Evolutionary conservation across 2,113 vertebrate genomes (phyloP), one percentile per base, ranked within the genome.

Genomic region (Thalassarche chlororhynchos): DNA sequence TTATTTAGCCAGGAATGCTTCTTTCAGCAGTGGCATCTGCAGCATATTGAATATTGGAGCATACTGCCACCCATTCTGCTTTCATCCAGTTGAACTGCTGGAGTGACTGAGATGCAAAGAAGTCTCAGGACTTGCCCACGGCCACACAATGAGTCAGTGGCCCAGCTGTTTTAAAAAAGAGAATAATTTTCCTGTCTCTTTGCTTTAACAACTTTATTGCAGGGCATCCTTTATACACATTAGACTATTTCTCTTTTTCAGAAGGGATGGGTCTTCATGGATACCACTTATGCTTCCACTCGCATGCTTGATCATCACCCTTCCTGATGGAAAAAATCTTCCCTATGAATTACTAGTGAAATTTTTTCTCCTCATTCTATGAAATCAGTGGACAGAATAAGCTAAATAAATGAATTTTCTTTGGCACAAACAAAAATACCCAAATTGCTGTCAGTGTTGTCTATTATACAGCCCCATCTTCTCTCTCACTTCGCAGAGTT

Each of bases 41-140:
- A 89, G 83, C 68, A 52, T 89, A 96, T 88, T 95, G 93, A 94
- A 87, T 85, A 85, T 51, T 94, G 85, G 83, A 95, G 83, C 64
- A 74, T 68, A 26, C 46, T 92, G 83, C 66, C 52, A 93, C 78
- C 76, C 76, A 68, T 92, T 95, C 86, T 89, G 80, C 89, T 92
- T 96, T 95, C 79, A 93, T 92, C 72, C 88, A 84, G 51, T 64
- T 78, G 88, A 93, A 84, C 65, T 92, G 38, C 83, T 89, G 83
- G 85, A 90, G 69, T 74, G 79, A 84, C 64, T 90, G 52, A 81
- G 83, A 86, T 52, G 64, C 71, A 84, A 95, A 84, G 90, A 70
- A 90, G 83, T 81, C 87, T 68, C 70, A 88, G 82, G 75, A 71
- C 38, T 84, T 81, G 92, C 71, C 90, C 64, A 51, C 0, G 8